These are phyloP conservation scores for Pleuronectes platessa DNA, from an alignment of 2,113 vertebrate species.

Conservation along the genomic window DNA sequence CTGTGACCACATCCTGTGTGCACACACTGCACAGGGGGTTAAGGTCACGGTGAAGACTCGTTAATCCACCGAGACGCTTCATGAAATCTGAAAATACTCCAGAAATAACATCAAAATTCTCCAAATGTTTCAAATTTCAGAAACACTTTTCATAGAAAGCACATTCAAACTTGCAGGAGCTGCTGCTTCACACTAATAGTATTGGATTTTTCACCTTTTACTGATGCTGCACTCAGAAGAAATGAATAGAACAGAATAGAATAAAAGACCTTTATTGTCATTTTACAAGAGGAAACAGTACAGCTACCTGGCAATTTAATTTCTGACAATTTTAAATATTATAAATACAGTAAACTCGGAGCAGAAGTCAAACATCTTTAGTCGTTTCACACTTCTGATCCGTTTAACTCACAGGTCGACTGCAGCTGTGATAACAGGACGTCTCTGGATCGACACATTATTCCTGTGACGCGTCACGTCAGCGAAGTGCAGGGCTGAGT, in stretches of 20 bases:
- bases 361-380: neutral
- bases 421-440: neutral
- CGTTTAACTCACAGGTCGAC: neutral
- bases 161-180: neutral
- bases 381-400: neutral
- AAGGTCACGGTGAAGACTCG: neutral
- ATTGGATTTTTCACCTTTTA: too few species aligned
- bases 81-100: too few species aligned
- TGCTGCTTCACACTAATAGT: neutral
- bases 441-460: constrained; percentile 6
- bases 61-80: neutral
- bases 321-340: neutral
- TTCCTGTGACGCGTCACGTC: neutral
- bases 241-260: too few species aligned
- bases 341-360: neutral
- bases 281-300: neutral
- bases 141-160: neutral
- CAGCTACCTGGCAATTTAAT: neutral
- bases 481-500: constrained; percentile 23
- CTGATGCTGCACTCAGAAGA: neutral
- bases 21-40: neutral
- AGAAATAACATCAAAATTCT: too few species aligned
- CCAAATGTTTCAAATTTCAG: too few species aligned
- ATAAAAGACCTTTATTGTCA: too few species aligned
- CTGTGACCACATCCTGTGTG: neutral